A percentile compares a stretch with the other conserved stretches of the same genome.
phyloP scores from a whole-genome alignment of 2,888 invertebrate species.

The Tenthredo distinguenda region DNA sequence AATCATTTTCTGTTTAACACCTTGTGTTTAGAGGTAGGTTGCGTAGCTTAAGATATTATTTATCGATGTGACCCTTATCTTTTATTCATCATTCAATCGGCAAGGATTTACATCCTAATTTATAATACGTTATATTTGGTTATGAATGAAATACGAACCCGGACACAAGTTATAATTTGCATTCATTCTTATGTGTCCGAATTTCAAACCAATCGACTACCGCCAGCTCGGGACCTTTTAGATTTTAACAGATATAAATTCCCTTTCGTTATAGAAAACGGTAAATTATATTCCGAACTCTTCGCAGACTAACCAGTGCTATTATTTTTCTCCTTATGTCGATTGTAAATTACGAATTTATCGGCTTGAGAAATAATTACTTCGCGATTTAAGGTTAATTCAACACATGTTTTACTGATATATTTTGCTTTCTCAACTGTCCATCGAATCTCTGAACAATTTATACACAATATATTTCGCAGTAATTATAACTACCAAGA shows the following conservation, averaged over 20 bases:
- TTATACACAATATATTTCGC: not conserved
- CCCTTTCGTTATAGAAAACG: conserved; percentile 58
- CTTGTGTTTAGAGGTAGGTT: not conserved
- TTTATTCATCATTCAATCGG: not conserved
- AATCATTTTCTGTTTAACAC: not conserved
- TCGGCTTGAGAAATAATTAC: not conserved
- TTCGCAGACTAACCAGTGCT: not conserved
- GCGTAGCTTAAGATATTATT: not conserved
- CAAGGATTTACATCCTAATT: not conserved
- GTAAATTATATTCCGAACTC: conserved; percentile 45
- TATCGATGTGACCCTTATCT: not conserved
- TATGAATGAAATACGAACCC: not conserved
- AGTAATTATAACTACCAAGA: not conserved
- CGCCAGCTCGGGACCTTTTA: conserved; percentile 74
- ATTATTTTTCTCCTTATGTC: not conserved
- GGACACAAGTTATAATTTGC: not conserved
- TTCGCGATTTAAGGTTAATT: not conserved
- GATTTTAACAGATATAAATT: conserved; percentile 73
- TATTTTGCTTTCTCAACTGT: not conserved
- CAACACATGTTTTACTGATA: not conserved
- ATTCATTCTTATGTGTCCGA: not conserved
- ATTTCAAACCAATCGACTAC: conserved; percentile 67
- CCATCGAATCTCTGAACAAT: not conserved
- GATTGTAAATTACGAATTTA: not conserved
- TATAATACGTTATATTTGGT: not conserved